Percentiles rank a stretch among this genome's conserved stretches.
These are phyloP conservation scores for Myiagra hebetior DNA, from an alignment of 2,113 vertebrate genomes.

Conservation along the genomic window DNA sequence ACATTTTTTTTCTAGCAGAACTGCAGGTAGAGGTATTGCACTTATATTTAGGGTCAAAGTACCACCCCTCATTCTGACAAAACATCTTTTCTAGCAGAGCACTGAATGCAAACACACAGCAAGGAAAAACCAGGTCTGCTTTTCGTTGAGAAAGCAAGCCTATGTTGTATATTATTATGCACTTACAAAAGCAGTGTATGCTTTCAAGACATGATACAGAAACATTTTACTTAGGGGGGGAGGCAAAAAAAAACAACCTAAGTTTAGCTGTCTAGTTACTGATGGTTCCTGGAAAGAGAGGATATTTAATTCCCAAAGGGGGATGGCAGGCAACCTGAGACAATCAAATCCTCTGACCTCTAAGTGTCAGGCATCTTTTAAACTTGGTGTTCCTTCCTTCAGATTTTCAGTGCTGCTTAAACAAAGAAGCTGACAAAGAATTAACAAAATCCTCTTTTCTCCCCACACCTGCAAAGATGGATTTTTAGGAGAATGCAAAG, in stretches of 20 bases:
- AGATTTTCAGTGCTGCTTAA: background rate
- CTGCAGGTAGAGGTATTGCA: background rate
- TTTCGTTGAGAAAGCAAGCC: background rate
- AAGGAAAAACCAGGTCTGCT: background rate
- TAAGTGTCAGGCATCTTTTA: background rate
- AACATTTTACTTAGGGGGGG: background rate
- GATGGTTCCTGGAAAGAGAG: background rate
- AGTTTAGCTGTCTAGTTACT: background rate
- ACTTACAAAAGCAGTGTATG: background rate
- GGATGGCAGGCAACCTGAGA: background rate
- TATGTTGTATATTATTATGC: background rate
- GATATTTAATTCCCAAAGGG: background rate
- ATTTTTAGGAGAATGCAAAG: background rate
- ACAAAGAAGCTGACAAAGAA: background rate
- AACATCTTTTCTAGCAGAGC: background rate
- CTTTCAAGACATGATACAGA: background rate
- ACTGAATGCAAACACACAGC: background rate
- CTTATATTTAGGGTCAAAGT: background rate
- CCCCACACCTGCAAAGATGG: background rate
- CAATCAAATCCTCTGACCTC: background rate
- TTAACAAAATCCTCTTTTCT: background rate
- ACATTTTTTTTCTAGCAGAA: background rate
- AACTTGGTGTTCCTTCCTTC: background rate
- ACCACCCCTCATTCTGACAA: background rate
- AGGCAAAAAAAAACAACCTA: rapidly evolving